Evolutionary conservation across 2,113 vertebrate species (phyloP), one percentile per base, ranked within the genome.

Genomic region (Argyrosomus japonicus): DNA sequence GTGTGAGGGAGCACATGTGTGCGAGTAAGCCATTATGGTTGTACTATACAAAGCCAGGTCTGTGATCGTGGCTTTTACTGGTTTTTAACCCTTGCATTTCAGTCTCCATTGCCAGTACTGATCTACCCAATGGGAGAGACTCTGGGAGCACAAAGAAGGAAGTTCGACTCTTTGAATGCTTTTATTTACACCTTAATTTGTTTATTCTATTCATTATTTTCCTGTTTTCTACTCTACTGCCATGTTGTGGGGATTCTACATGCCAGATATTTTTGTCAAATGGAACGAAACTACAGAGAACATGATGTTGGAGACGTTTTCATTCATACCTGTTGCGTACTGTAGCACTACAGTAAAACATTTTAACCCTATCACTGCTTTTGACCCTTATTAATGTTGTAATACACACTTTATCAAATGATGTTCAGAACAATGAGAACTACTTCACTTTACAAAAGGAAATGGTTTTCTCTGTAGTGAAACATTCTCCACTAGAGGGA

Each of bases 321-420:
- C 84, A 90, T 80, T 87, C 87, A 93, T 89, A 86, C 36, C 45
- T 88, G 87, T 93, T 89, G 83, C 70, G 56, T 91, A 87, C 93
- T 94, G 93, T 92, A 91, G 88, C 85, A 89, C 88, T 92, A 91
- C 93, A 94, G 93, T 94, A 94, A 94, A 93, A 92, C 51, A 87
- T 83, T 93, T 92, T 83, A 93, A 93, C 75, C 87, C 79, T 72
- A 40, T 4, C 47, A 12, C 48, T 68, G 69, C 27, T 27, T 61
- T 14, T 62, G 6, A 5, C 15, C 58, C 7, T 85, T 3, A 32
- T 77, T 84, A 8, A 47, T 76, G 13, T 58, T 29, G 4, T 45
- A 6, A 5, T 6, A 14, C 19, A 8, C 21, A 19, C 9, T 1
- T 18, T 2, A 7, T 47, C 12, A 12, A 23, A 5, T 21, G 17